Evolutionary conservation across 2,797 vertebrate species (phyloP).

Genomic region (Cryptoprocta ferox): DNA sequence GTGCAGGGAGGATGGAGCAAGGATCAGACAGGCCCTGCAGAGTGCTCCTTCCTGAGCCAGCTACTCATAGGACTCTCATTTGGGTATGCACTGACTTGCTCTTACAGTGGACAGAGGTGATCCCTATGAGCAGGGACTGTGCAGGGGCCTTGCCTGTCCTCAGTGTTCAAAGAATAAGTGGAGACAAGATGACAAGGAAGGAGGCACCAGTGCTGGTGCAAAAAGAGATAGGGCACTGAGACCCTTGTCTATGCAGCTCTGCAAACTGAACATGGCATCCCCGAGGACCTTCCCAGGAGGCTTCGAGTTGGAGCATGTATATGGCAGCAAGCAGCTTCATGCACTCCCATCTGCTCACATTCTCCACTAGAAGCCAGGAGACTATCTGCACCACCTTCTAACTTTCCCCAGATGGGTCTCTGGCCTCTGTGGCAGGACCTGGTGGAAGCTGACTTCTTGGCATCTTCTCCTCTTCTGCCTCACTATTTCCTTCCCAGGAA

Average conservation of each 20-base stretch:
- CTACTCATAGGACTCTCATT: background rate
- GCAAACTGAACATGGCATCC: background rate
- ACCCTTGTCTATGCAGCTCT: background rate
- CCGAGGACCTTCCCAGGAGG: fast-evolving
- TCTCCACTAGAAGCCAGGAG: background rate
- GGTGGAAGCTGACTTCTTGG: background rate
- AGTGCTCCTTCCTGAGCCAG: background rate
- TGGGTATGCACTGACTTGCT: background rate
- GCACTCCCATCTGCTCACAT: background rate
- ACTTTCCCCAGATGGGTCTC: background rate
- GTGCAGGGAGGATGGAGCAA: background rate
- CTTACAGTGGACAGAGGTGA: background rate
- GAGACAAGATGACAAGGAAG: fast-evolving
- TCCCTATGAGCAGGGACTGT: background rate
- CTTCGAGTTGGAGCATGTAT: background rate
- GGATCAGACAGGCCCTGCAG: too few species aligned
- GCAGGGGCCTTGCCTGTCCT: background rate
- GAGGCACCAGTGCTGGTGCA: background rate
- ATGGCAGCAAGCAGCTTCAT: background rate
- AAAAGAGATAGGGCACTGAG: background rate
- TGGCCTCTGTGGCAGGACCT: background rate
- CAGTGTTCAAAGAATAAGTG: background rate
- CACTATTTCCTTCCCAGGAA: background rate
- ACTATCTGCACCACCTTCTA: background rate
- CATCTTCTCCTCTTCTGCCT: background rate